Evolutionary conservation across 2,888 invertebrate species (phyloP), one percentile per base, ranked within the genome.

Genomic region (Latrodectus elegans): DNA sequence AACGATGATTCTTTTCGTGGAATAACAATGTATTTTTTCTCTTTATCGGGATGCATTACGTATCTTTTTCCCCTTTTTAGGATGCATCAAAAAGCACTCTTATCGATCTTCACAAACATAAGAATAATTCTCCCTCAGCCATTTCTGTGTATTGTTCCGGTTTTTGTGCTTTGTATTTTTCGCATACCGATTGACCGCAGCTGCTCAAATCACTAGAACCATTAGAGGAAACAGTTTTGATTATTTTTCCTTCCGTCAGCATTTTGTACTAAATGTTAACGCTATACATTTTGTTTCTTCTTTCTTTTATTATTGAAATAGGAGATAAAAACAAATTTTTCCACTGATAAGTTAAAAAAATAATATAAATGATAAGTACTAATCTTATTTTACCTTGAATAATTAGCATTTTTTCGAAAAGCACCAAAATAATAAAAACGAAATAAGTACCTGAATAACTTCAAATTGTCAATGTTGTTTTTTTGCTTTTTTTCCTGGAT

Each of bases 151-250:
- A 67, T 70, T 26, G 49, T 65, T 73, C 64, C 49, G 77, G 38
- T 64, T 49, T 73, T 65, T 67, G 51, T 55, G 8, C 64, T 11
- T 10, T 55, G 22, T 11, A 52, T 68, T 81, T 86, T 76, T 53
- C 53, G 72, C 77, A 86, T 81, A 72, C 86, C 70, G 80, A 86
- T 77, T 86, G 86, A 73, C 72, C 86, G 55, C 86, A 86, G 76
- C 86, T 86, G 86, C 75, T 81, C 76, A 81, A 86, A 86, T 81
- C 81, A 70, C 86, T 81, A 64, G 76, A 76, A 71, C 75, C 81
- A 86, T 86, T 86, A 77, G 72, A 86, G 73, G 77, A 52, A 68
- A 51, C 53, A 51, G 52, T 53, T 73, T 73, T 49, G 55, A 55
- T 55, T 15, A 55, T 55, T 55, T 55, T 55, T 55, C 55, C 55